Evolutionary conservation across 2,113 vertebrate genomes (phyloP), one percentile per base, ranked within the genome.

Genomic region (Clarias macrocephalus): DNA sequence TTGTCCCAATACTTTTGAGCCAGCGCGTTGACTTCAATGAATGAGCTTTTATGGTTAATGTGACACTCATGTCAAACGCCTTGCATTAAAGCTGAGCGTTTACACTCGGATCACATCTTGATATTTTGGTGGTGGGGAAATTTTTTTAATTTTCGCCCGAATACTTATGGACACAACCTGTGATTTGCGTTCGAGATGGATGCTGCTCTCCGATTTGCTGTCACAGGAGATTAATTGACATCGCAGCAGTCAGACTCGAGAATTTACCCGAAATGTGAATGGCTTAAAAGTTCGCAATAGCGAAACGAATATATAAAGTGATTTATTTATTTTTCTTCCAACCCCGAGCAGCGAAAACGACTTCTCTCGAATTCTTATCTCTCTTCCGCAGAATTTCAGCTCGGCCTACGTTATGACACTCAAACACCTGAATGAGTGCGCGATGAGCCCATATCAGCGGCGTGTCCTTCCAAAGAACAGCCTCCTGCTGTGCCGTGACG

Each of bases 401-500:
- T 5, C 57, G 72, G 80, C 75, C 52, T 5, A 0, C 3, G 60
- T 84, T 82, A 65, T 88, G 59, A 19, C 57, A 5, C 19, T 73
- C 18, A 18, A 66, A 76, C 83, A 82, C 21, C 85, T 88, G 80
- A 90, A 89, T 83, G 86, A 80, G 81, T 62, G 4, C 59, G 3
- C 37, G 37, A 23, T 23, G 23, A 37, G 30, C 15, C 18, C 37
- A 30, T 52, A 83, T 42, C 37, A 80, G 63, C 75, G 25, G 16
- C 33, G 62, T 54, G 79, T 75, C 30, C 72, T 70, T 18, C 30
- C 75, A 10, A 62, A 83, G 30, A 68, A 59, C 11, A 18, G 15
- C 48, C 81, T 60, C n/a, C 37, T 59, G 25, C 12, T 28, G 21
- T 25, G 23, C 15, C 10, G 18, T 85, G 70, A 85, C 68, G 76